These are phyloP conservation scores for Apamea sordens DNA, from an alignment of 2,888 invertebrate genomes.

Conservation along the genomic window DNA sequence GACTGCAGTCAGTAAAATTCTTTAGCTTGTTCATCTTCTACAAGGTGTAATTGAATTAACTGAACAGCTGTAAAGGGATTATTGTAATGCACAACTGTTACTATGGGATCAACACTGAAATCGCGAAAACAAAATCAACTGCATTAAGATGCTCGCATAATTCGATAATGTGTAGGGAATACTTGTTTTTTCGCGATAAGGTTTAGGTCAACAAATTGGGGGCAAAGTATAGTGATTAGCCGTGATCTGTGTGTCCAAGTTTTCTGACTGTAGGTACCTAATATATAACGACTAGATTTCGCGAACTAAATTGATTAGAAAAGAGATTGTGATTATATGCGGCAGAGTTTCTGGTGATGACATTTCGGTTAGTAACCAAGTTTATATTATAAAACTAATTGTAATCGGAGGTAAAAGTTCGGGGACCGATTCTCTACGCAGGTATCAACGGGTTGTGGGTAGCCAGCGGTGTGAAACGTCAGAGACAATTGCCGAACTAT, in stretches of 20 bases:
- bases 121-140: not conserved
- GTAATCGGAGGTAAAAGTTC: constrained; percentile 35
- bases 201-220: not conserved
- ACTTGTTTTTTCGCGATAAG: not conserved
- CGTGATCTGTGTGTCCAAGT: not conserved
- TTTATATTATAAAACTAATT: not conserved
- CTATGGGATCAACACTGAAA: not conserved
- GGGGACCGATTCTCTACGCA: constrained; percentile 62
- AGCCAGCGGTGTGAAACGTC: constrained; percentile 53
- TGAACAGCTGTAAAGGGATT: not conserved
- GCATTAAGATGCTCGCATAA: not conserved
- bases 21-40: not conserved
- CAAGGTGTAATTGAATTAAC: not conserved
- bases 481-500: constrained; percentile 54
- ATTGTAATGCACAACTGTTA: not conserved
- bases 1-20: not conserved
- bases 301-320: not conserved
- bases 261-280: not conserved
- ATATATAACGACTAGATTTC: not conserved
- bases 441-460: constrained; percentile 60
- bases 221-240: not conserved
- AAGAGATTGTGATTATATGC: not conserved
- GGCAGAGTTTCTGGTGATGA: not conserved
- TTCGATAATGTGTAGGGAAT: not conserved
- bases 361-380: constrained; percentile 7